Base-by-base conservation (phyloP, 2,888 invertebrate species). In the Papilio gigon region DNA sequence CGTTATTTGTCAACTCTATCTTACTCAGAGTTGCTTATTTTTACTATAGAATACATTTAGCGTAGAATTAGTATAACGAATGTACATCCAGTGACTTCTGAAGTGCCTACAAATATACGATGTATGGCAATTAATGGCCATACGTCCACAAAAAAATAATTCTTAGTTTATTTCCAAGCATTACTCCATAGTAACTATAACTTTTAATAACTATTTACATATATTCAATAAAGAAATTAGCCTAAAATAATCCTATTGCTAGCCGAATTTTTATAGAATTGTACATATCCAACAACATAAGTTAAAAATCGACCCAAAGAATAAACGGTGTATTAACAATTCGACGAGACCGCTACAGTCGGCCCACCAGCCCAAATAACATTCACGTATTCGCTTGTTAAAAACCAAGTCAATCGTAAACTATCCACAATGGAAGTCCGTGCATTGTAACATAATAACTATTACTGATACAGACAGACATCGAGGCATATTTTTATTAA, bases 401-500 rank as follows among this genome's bases (percentile, higher is more conserved):
- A 78, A 82, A 81, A 83, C 73, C 78, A 86, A 83, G 76, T 87
- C 90, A 87, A 84, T 88, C 90, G 85, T 88, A 82, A 87, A 86
- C n/a, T 77, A 78, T 82, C 78, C 78, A 89, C 88, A 90, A 91
- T 86, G 78, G 87, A 80, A 78, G 71, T 79, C 75, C 75, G 75
- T 77, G 85, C 82, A 86, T 92, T 91, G 92, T 90, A 83, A 81
- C 81, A 81, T 81, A 81, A 78, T 83, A 85, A 85, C 83, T 84
- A 86, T 80, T 84, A 83, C 79, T 88, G 87, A 87, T 87, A 85
- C 80, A 80, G 84, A 79, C 83, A 84, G 82, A 80, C 86, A 88
- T 88, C 80, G 83, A 85, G 77, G 81, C 87, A 91, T 90, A 91
- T 92, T 91, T 90, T 92, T 92, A 91, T 91, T 91, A 92, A 92